Evolutionary conservation across 2,888 invertebrate genomes (phyloP), one percentile per base, ranked within the genome.

Genomic region (Pyrochroa serraticornis): DNA sequence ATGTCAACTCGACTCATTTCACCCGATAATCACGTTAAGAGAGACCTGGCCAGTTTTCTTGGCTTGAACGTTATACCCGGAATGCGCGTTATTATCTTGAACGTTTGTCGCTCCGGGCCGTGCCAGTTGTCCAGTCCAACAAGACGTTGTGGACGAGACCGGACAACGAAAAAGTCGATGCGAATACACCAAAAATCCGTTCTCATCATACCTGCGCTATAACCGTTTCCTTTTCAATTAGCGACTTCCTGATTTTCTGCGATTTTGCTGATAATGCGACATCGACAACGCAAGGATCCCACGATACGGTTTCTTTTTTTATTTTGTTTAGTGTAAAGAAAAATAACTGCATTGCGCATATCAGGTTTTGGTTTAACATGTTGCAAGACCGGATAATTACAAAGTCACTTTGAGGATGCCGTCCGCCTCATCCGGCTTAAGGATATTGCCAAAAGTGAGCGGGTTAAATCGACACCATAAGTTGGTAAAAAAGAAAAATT

Each of bases 1-100:
- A 60, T 48, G 63, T 62, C 63, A 62, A 63, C 55, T 58, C 63
- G 52, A 54, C 56, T 65, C 61, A 60, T 60, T 54, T 58, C 60
- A 62, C 36, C 49, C 61, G 58, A 57, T 57, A 61, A 65, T 62
- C 63, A 60, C 52, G 33, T 48, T 35, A 48, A 48, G n/a, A n/a
- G n/a, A n/a, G 22, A 22, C 22, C 22, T 5, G 22, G 22, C 22
- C 22, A 22, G 22, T 22, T 22, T 22, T 5, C 22, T 22, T 22
- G 22, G n/a, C 22, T 22, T 22, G 22, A 5, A 22, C 22, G 22
- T 22, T 22, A 22, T 22, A 22, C 3, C n/a, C 22, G 22, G 22
- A 22, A 22, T 22, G 22, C 22, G 22, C 22, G 22, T 22, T 22
- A 22, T 22, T 22, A 22, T 22, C 22, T 22, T 22, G 22, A 5